phyloP scores from a whole-genome alignment of 1,140 invertebrate species.

The Andrena cerasifolii region DNA sequence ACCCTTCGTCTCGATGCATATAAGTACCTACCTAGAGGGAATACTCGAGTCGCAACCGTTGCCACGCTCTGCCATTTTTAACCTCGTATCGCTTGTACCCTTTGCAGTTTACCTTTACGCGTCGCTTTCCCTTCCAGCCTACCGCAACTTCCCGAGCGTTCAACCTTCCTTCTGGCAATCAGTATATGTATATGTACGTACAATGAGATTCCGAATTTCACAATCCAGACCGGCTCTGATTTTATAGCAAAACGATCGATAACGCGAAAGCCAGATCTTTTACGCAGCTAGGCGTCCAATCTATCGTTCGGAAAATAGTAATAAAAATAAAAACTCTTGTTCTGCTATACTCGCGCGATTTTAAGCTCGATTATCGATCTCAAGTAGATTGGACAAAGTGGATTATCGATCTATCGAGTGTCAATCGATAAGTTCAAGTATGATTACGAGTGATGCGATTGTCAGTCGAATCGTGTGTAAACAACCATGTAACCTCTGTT shows the following conservation, averaged over 20 bases:
- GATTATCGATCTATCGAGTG: slow-evolving; percentile 17
- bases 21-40: slow-evolving; percentile 33
- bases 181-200: no score
- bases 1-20: slow-evolving; percentile 42
- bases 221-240: not conserved
- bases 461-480: not conserved
- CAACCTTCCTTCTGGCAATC: no score
- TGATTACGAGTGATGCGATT: not conserved
- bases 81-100: no score
- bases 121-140: no score
- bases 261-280: no score
- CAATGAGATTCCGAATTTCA: no score
- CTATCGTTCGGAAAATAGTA: no score
- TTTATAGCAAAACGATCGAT: no score
- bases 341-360: no score
- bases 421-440: not conserved
- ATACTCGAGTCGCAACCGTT: slow-evolving; percentile 28
- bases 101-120: not conserved
- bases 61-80: slow-evolving; percentile 1
- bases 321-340: no score
- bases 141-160: no score
- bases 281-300: no score
- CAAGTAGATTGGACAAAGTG: not conserved
- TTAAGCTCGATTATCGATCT: slow-evolving; percentile 26
- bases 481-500: not conserved